Evolutionary conservation across 2,113 vertebrate species (phyloP).

Genomic region (Cromileptes altivelis): DNA sequence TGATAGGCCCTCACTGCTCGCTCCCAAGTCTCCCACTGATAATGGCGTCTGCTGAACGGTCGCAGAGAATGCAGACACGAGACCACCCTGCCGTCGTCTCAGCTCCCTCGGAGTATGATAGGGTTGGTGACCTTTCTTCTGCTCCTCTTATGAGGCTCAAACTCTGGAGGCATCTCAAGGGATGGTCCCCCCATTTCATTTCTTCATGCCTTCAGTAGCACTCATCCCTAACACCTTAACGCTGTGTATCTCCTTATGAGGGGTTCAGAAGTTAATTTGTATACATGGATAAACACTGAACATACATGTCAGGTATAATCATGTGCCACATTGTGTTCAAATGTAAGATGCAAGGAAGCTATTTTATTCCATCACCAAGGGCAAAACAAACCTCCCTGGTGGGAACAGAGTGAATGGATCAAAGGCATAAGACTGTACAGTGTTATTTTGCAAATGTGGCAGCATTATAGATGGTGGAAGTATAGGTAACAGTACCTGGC

Average conservation of each 20-base stretch:
- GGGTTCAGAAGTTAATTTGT: background rate
- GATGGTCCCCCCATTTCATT: constrained; percentile 12
- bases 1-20: constrained; percentile 59
- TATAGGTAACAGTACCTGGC: background rate
- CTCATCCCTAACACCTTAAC: background rate
- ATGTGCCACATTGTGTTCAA: background rate
- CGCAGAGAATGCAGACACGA: constrained; percentile 1
- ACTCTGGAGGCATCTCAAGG: constrained; percentile 32
- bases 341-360: background rate
- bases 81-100: constrained; percentile 36
- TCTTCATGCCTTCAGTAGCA: constrained; percentile 14
- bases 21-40: constrained; percentile 61
- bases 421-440: background rate
- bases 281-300: background rate
- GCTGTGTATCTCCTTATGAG: background rate
- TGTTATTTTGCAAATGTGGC: background rate
- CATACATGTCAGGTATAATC: background rate
- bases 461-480: background rate
- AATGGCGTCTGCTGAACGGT: constrained; percentile 47
- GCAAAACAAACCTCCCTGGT: background rate
- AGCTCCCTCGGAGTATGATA: constrained; percentile 26
- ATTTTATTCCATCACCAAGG: constrained; percentile 10
- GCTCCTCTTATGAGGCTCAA: constrained; percentile 3
- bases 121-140: constrained; percentile 54
- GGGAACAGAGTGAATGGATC: background rate